Percentiles rank a stretch among this genome's conserved stretches.
Conservation (phyloP, 2,797 vertebrate genomes). For the Micropoecilia bifurca region DNA sequence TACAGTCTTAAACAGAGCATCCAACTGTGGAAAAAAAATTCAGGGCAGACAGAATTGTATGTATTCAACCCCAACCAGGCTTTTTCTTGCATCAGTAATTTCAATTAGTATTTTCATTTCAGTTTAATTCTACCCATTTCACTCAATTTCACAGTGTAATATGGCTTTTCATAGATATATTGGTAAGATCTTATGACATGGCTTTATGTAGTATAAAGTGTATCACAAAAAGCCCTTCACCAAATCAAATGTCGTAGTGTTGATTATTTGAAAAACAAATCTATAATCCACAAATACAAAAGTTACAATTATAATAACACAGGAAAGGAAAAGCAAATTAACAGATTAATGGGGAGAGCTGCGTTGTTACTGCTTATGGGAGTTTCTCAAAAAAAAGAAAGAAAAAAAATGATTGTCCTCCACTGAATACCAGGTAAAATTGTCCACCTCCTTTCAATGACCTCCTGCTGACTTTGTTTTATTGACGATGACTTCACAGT, state of each 20-base stretch:
- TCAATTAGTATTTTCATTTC: conserved; percentile 44
- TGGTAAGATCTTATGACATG: conserved; percentile 7
- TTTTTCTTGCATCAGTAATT: conserved; percentile 29
- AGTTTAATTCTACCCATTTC: conserved; percentile 37
- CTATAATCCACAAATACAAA: not conserved
- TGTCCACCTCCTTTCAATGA: not conserved
- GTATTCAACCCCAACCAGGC: conserved; percentile 19
- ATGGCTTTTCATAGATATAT: conserved; percentile 20
- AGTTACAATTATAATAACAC: not conserved
- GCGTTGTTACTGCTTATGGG: not conserved
- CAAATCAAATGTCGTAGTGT: not conserved
- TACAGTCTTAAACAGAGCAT: not conserved
- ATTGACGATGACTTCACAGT: conserved; percentile 8
- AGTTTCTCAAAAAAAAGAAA: not conserved
- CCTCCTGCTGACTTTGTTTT: conserved; percentile 6
- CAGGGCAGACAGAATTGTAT: not conserved
- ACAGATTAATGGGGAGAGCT: not conserved
- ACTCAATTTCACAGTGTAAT: conserved; percentile 48
- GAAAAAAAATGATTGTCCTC: not conserved
- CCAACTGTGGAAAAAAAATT: not conserved
- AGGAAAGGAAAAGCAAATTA: not conserved
- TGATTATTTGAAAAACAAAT: not conserved
- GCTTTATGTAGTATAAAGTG: not conserved
- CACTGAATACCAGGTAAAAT: not conserved
- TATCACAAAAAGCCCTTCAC: conserved; percentile 6